These are phyloP conservation scores for Syngnathus scovelli DNA, from an alignment of 2,113 vertebrate genomes.

Conservation along the genomic window DNA sequence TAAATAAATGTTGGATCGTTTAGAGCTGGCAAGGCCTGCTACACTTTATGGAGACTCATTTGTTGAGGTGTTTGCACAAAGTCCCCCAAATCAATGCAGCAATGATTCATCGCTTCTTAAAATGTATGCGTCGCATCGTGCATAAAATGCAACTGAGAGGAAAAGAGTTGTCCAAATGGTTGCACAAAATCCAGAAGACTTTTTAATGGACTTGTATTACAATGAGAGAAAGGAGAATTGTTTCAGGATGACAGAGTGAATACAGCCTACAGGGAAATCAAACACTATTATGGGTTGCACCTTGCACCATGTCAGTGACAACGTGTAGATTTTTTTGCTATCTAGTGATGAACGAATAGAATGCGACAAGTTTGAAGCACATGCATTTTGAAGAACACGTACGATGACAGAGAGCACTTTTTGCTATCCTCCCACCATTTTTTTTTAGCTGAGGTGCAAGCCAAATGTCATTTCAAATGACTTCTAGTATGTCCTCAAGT, in stretches of 20 bases:
- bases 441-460: too few species aligned
- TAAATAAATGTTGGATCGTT: slow-evolving; percentile 1
- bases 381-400: too few species aligned
- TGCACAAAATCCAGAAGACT: background rate
- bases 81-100: slow-evolving; percentile 14
- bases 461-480: too few species aligned
- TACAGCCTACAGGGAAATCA: background rate
- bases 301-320: slow-evolving; percentile 4
- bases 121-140: background rate
- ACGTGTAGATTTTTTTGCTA: background rate
- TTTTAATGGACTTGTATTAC: background rate
- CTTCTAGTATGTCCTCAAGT: too few species aligned
- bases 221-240: slow-evolving; percentile 9
- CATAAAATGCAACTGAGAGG: background rate
- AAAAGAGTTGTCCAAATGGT: slow-evolving; percentile 8
- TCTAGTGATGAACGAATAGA: too few species aligned
- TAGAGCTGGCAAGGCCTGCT: background rate
- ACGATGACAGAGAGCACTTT: too few species aligned
- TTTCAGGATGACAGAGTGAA: background rate
- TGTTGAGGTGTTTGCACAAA: slow-evolving; percentile 17
- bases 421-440: too few species aligned
- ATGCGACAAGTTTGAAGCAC: too few species aligned
- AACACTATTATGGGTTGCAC: background rate
- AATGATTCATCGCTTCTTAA: slow-evolving; percentile 7
- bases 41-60: slow-evolving; percentile 17